Base-by-base conservation (phyloP, 2,113 vertebrate species). In the Aegypius monachus region DNA sequence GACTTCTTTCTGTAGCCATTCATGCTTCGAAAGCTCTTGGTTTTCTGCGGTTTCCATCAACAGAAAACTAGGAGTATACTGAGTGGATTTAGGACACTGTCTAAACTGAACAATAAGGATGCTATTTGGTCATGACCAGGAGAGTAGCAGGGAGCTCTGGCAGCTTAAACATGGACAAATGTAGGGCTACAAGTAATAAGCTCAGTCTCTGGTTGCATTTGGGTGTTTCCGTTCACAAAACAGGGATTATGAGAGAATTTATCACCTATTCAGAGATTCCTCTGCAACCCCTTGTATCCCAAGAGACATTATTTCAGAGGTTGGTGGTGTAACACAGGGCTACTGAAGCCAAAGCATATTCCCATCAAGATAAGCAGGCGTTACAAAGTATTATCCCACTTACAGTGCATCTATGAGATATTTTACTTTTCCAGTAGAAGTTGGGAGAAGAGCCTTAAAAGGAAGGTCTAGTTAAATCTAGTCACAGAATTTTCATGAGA, bases 31-130 rank as follows among this genome's bases (percentile, higher is more conserved):
- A 38, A 70, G 36, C 36, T 75, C 38, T 27, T 5, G 7, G 5
- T 6, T 16, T 19, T 36, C 62, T 52, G 42, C 43, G 29, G 0
- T 18, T 70, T 21, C 50, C 56, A 23, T 7, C 50, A 23, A 9
- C 1, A 23, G 27, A 32, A 74, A 48, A 11, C 25, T 2, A 34
- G 23, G 32, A 22, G 38, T 16, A 9, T 5, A 36, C 0, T 3
- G 4, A 47, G 38, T 5, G 9, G 36, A 12, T 56, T 75, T 16
- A 27, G 75, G 52, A 34, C 22, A 3, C 3, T 1, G 27, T 31
- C 34, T 50, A 26, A 68, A 26, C 15, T 2, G 13, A 59, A 50
- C 42, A 40, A 14, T 13, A 38, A 25, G 50, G 75, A 45, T 4
- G 17, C 7, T 27, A 4, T 6, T 48, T 45, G 55, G 42, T 34